Base-by-base conservation (phyloP, 2,888 invertebrate genomes). In the Hirtodrosophila confusa region DNA sequence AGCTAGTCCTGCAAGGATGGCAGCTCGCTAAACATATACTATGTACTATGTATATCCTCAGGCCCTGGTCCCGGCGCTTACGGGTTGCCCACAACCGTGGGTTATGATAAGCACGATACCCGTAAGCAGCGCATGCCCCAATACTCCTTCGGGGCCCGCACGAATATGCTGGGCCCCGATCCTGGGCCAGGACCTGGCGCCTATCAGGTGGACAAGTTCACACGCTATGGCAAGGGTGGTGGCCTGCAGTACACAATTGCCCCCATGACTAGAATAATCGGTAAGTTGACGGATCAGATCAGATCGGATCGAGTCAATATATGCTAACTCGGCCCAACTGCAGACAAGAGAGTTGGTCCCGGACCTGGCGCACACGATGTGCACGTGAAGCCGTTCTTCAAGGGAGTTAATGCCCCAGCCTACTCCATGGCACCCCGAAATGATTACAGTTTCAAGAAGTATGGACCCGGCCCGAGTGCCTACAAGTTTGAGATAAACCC, bases 41-140 rank as follows among this genome's bases (percentile, higher is more conserved):
- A 10, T 4, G 31, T 9, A n/a, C n/a, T n/a, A 5, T 7, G 0
- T 3, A 5, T 36, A 1, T 29, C 56, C 6, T 27, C 92, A 89
- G 94, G 94, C 60, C 94, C 94, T 71, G 94, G 94, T 50, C 94
- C 94, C 11, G 93, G 92, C 10, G 92, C 92, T 29, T 94, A 94
- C 78, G 85, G 90, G 76, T 89, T 95, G 40, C 94, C 93, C 23
- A 85, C 93, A 2, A 92, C 93, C 9, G 92, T 93, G 6, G 94
- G 94, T 5, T 94, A 92, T 74, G 89, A 92, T 0, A 90, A 92
- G 4, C 94, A 94, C 86, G 94, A 94, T 88, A 89, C 91, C 11
- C 92, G 93, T 0, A 92, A 91, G 44, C 89, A 91, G 51, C 91
- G 94, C 33, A 90, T 92, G 80, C 94, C 91, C 0, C 89, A 90